phyloP scores from a whole-genome alignment of 2,888 invertebrate genomes.

The Nineta flava region DNA sequence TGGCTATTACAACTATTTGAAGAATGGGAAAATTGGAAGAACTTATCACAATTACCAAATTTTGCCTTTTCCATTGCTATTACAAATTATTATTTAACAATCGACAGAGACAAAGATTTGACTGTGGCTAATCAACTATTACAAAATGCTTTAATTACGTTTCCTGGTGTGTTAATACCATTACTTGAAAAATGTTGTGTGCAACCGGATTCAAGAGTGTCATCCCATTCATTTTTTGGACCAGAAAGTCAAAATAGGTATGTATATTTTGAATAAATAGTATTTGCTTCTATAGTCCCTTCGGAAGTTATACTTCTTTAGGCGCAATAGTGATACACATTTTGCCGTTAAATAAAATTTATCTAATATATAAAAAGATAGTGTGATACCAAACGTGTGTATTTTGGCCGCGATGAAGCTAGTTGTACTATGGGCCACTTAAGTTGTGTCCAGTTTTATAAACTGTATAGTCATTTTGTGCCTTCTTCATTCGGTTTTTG shows the following conservation, averaged over 20 bases:
- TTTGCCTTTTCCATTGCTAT: slow-evolving; percentile 70
- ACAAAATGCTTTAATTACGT: slow-evolving; percentile 67
- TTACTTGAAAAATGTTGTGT: slow-evolving; percentile 63
- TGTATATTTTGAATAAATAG: slow-evolving; percentile 12
- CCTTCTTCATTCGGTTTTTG: too few species aligned
- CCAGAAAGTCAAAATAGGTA: slow-evolving; percentile 26
- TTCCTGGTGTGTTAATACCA: slow-evolving; percentile 57
- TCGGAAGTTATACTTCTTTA: too few species aligned
- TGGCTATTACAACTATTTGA: slow-evolving; percentile 47
- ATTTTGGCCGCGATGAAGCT: too few species aligned
- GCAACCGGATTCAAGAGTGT: slow-evolving; percentile 47
- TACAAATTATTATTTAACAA: slow-evolving; percentile 44
- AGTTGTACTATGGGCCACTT: too few species aligned
- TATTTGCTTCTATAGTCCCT: too few species aligned
- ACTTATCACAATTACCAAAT: slow-evolving; percentile 71
- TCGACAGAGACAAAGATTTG: slow-evolving; percentile 24
- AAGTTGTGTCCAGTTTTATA: too few species aligned
- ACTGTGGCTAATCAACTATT: slow-evolving; percentile 40
- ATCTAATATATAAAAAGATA: too few species aligned
- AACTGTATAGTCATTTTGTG: too few species aligned
- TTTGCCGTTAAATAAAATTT: slow-evolving; percentile 9
- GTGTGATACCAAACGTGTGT: too few species aligned
- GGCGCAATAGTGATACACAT: too few species aligned
- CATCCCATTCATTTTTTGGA: slow-evolving; percentile 34
- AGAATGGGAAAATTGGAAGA: slow-evolving; percentile 43